A percentile compares a stretch with the other conserved stretches of the same genome.
Evolutionary conservation across 2,113 vertebrate species (phyloP).

Genomic region (Tragelaphus imberbis): DNA sequence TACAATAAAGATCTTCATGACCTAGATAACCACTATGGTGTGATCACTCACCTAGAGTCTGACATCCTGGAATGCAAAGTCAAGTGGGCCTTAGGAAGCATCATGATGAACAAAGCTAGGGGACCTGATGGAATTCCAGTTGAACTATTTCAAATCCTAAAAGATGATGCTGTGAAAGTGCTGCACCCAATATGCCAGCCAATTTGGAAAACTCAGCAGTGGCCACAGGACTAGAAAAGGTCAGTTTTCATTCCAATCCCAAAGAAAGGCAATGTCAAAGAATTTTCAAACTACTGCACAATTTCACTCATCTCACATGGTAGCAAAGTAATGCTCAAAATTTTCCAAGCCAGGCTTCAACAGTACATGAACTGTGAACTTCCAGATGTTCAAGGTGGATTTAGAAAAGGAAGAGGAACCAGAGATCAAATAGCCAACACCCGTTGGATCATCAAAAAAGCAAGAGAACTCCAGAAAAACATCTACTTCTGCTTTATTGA

Average conservation of each 20-base stretch:
- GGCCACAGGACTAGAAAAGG: neutral
- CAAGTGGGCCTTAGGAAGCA: neutral
- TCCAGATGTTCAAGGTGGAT: neutral
- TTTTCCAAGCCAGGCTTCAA: neutral
- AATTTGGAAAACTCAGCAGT: neutral
- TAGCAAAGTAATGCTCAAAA: neutral
- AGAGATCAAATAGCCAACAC: neutral
- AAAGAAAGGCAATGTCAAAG: neutral
- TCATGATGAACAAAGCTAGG: neutral
- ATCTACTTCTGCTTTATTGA: neutral
- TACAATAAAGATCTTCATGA: neutral
- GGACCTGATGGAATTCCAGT: neutral
- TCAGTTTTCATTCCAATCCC: neutral
- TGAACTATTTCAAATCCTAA: neutral
- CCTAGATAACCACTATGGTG: neutral
- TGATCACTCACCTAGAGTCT: neutral
- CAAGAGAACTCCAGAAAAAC: neutral
- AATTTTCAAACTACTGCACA: neutral
- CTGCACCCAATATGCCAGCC: neutral
- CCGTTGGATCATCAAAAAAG: rapidly evolving
- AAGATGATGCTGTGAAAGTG: neutral
- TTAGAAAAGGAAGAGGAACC: neutral
- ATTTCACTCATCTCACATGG: neutral
- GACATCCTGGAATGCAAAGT: neutral
- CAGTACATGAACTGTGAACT: neutral